Base-by-base conservation (phyloP, 1,140 invertebrate species). In the Achroia grisella region DNA sequence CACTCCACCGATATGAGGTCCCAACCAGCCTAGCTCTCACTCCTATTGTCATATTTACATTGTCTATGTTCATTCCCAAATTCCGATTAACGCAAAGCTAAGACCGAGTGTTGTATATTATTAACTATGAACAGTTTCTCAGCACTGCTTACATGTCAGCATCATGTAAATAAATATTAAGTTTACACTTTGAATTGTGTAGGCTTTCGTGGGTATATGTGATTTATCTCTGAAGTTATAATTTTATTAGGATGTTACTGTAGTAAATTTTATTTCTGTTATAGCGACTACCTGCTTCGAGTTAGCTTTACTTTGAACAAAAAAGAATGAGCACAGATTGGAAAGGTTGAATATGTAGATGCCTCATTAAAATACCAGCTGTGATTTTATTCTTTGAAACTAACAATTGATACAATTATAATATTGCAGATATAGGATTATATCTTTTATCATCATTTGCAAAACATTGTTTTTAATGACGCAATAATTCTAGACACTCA, bases 21-120 rank as follows among this genome's bases (percentile, higher is more conserved):
- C 60, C 64, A 54, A 64, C 50, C 70, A 23, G 58, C 61, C 56
- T 40, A 57, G 60, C 66, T 65, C 60, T 52, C 46, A 47, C 47
- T 73, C 39, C 75, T 60, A 80, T 83, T 83, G 76, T 83, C 63
- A 66, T 72, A 70, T 79, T 80, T 77, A 79, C 76, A 80, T 83
- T 83, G 74, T 78, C 74, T 82, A 66, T 78, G 71, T 64, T 75
- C 71, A 75, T 71, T 78, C 58, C 60, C 62, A 57, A 74, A 77
- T 76, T 73, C 68, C 67, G 60, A 71, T 72, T 76, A 76, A 63
- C 62, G 56, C 52, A 55, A 59, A 70, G 59, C 59, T 57, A 66
- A 55, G 57, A 60, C 56, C 52, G 50, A 44, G 46, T 44, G 50
- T 63, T 51, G 52, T 56, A 52, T 56, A 56, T 55, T 34, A 40